Conservation (phyloP, 30 jellyfish, hydroid and myxozoan species). For the Cassiopea andromeda region DNA sequence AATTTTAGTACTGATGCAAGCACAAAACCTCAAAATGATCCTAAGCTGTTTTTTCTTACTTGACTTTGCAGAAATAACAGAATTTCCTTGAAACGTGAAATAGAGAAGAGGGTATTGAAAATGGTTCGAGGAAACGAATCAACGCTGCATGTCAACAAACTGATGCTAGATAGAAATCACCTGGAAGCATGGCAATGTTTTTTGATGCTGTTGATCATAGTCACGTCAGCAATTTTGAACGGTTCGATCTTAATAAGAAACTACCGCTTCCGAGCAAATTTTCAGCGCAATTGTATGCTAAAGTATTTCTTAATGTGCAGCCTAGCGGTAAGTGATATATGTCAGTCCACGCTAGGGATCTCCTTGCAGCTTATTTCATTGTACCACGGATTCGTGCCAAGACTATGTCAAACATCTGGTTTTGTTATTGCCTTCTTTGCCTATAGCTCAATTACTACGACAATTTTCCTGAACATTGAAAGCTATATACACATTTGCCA, state of each 20-base stretch:
- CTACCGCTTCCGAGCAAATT: background rate
- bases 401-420: constrained; percentile 29
- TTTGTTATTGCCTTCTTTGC: constrained; percentile 33
- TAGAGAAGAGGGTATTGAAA: background rate
- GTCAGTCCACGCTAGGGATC: constrained; percentile 19
- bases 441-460: constrained; percentile 7
- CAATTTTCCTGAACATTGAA: constrained; percentile 13
- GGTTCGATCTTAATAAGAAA: background rate
- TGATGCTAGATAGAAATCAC: background rate
- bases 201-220: background rate
- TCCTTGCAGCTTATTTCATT: constrained; percentile 16
- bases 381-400: constrained; percentile 6
- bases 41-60: no score
- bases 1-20: no score
- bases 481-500: constrained; percentile 32
- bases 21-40: no score
- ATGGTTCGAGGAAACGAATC: background rate
- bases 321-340: constrained; percentile 26
- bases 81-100: background rate
- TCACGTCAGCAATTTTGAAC: background rate
- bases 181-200: background rate
- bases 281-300: constrained; percentile 7
- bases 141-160: background rate
- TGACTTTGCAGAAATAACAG: no score
- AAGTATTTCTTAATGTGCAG: constrained; percentile 19